A percentile compares a stretch with the other conserved stretches of the same genome.
phyloP scores from a whole-genome alignment of 2,113 vertebrate species.

The Macrotis lagotis region DNA sequence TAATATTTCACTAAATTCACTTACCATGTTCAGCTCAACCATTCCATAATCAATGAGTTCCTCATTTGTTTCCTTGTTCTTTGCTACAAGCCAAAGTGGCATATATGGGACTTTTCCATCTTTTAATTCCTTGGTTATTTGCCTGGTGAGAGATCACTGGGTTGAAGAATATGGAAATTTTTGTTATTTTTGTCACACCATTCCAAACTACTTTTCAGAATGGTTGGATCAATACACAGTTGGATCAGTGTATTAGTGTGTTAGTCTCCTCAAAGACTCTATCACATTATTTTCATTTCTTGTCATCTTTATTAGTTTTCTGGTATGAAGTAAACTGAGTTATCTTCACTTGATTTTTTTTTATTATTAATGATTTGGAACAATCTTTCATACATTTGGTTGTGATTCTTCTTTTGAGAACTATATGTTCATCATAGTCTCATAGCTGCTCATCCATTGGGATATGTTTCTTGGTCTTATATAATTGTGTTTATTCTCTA shows the following conservation, averaged over 20 bases:
- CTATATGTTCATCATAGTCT: neutral
- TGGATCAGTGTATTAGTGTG: neutral
- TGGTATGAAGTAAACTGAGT: neutral
- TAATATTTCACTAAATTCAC: neutral
- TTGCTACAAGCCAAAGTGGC: neutral
- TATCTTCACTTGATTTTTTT: neutral
- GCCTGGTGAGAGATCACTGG: neutral
- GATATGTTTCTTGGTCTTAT: neutral
- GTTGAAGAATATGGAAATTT: neutral
- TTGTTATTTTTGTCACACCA: neutral
- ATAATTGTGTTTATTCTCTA: neutral
- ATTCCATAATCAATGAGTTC: neutral
- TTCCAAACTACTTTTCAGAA: neutral
- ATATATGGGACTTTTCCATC: neutral
- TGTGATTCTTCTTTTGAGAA: neutral
- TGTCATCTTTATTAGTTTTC: neutral
- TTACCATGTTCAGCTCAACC: neutral
- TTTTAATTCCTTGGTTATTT: neutral
- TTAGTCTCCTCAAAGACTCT: neutral
- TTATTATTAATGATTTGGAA: neutral
- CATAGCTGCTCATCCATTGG: neutral
- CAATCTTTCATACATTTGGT: neutral
- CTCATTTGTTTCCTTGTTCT: neutral
- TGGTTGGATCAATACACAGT: neutral
- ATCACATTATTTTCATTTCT: neutral